Evolutionary conservation across 2,113 vertebrate species (phyloP), one percentile per base, ranked within the genome.

Genomic region (Hiodon alosoides): DNA sequence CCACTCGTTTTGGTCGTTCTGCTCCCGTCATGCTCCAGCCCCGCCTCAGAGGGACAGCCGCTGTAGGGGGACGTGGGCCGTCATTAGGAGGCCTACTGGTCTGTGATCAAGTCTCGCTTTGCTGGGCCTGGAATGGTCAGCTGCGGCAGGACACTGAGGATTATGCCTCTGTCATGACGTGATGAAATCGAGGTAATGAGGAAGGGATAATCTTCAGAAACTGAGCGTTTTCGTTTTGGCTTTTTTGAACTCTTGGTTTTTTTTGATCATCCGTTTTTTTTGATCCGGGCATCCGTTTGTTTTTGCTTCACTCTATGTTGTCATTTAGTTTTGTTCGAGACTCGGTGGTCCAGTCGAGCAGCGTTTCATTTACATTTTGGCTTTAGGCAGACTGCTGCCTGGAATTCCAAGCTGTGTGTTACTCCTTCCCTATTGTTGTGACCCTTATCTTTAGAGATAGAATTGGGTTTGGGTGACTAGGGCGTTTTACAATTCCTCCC

Each of bases 131-230:
- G 86, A 88, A 31, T 11, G 17, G 54, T 14, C 65, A 47, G 65
- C 31, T 61, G 80, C 55, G 80, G 76, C 64, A 9, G 86, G 76
- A 74, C 68, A 0, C 83, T 77, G 65, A 81, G 84, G 87, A 90
- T 89, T 85, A 74, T 72, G 66, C 69, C 5, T 77, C 89, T 89
- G 89, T 90, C 91, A 88, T 79, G 0, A 66, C 74, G 16, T 88
- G 90, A 91, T 86, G 85, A 88, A 90, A 90, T 93, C 47, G 85
- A 61, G 67, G 76, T 92, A 91, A 93, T 78, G 85, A 91, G 83
- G 84, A 84, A 78, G 4, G 71, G 10, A 53, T 13, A 3, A 53
- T 55, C 54, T 4, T 1, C 51, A 51, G 9, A 60, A 10, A 8
- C 16, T 57, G 17, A n/a, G 17, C 31, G 14, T 11, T 50, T 59